Evolutionary conservation across 2,888 invertebrate species (phyloP).

Genomic region (Galerucella calmariensis): DNA sequence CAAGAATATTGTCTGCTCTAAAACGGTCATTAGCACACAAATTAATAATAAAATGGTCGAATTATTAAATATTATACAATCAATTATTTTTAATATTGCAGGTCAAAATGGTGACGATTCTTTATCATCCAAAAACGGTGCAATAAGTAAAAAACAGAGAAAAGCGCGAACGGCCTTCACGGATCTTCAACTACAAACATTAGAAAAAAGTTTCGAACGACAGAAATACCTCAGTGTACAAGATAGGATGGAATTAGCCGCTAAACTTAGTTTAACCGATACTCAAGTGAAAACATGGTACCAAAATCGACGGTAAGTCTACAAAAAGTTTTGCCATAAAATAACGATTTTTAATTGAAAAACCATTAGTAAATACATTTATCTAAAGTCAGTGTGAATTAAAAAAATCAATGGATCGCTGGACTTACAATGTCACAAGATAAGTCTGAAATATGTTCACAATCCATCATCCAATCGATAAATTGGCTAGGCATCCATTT

Average conservation of each 20-base stretch:
- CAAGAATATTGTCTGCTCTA: neutral
- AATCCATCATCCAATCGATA: no score
- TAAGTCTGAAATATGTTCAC: no score
- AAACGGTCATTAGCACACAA: neutral
- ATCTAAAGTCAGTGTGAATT: no score
- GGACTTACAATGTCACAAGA: no score
- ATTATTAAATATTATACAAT: no score
- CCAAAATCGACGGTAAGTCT: constrained; percentile 92
- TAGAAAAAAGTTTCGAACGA: constrained; percentile 96
- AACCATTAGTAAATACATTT: no score
- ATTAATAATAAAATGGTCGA: no score
- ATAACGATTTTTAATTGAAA: no score
- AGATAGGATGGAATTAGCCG: constrained; percentile 97
- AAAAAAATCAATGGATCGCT: no score
- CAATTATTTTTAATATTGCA: constrained; percentile 60
- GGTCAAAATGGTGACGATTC: constrained; percentile 89
- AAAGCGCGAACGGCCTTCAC: constrained; percentile 99
- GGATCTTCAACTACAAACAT: constrained; percentile 94
- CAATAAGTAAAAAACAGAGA: constrained; percentile 90
- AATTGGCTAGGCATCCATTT: no score
- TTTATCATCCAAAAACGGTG: constrained; percentile 68
- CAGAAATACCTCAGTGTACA: constrained; percentile 98
- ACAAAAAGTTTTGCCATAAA: no score
- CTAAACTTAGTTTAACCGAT: constrained; percentile 94
- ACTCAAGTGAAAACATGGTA: constrained; percentile 99